A percentile compares a stretch with the other conserved stretches of the same genome.
Conservation (phyloP, 2,113 vertebrate genomes). For the Tringa solitaria region DNA sequence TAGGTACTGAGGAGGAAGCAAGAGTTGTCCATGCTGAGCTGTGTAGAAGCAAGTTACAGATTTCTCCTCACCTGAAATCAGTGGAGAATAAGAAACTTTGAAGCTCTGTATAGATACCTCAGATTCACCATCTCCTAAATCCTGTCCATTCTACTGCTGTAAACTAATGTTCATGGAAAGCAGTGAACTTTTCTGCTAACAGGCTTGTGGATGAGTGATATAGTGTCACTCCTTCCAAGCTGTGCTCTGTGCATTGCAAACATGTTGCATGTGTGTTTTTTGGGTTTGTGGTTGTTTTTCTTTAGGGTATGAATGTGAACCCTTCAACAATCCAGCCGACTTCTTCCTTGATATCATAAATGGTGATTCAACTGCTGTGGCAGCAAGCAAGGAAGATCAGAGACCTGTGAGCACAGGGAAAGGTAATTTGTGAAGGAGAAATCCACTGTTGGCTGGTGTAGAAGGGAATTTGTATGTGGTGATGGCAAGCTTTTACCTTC, state of each 20-base stretch:
- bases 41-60: background rate
- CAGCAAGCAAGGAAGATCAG: slow-evolving; percentile 18
- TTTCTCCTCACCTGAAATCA: background rate
- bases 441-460: background rate
- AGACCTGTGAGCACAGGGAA: background rate
- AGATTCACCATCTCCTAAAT: background rate
- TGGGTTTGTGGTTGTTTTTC: background rate
- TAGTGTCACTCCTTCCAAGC: background rate
- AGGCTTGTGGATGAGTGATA: background rate
- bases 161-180: background rate
- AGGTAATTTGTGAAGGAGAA: background rate
- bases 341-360: slow-evolving; percentile 74
- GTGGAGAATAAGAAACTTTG: background rate
- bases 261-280: background rate
- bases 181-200: background rate
- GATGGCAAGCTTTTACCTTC: slow-evolving; percentile 61
- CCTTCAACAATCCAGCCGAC: slow-evolving; percentile 73
- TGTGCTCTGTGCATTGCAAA: background rate
- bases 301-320: slow-evolving; percentile 70
- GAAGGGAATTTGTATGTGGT: slow-evolving; percentile 40
- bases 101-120: background rate
- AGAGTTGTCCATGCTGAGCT: background rate
- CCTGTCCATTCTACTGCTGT: background rate
- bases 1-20: background rate
- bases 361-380: slow-evolving; percentile 68